phyloP scores from a whole-genome alignment of 2,113 vertebrate species.

The Antennarius striatus region DNA sequence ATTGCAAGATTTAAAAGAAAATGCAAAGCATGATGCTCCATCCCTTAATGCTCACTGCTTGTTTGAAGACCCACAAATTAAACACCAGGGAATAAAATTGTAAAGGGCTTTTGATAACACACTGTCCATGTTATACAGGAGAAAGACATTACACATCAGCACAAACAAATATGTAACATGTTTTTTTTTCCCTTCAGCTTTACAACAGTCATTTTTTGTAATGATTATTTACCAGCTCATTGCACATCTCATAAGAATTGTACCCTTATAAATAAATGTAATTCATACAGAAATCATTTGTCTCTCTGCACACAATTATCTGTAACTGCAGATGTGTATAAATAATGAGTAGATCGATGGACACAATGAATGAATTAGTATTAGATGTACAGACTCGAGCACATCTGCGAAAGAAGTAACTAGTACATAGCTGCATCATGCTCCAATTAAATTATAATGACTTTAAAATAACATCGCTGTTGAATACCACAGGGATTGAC shows the following conservation, averaged over 20 bases:
- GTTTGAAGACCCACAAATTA: constrained; percentile 1
- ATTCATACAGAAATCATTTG: neutral
- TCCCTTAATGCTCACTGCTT: neutral
- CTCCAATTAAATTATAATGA: neutral
- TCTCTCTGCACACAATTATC: neutral
- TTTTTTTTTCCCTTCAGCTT: no score
- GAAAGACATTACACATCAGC: no score
- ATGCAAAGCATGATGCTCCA: neutral
- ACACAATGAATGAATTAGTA: neutral
- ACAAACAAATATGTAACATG: no score
- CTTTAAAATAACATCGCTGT: neutral
- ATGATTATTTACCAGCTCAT: no score
- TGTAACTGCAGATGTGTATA: neutral
- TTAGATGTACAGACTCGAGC: neutral
- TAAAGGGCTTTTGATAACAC: no score
- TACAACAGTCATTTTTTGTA: no score
- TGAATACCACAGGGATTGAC: neutral
- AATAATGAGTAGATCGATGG: neutral
- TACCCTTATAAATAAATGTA: neutral
- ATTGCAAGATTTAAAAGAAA: neutral
- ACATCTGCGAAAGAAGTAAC: neutral
- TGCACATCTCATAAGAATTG: no score
- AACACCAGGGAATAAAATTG: neutral
- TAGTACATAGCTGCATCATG: neutral
- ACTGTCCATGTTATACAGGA: no score